Conservation (phyloP, 2,888 invertebrate species). For the Drosophila fungiperda region DNA sequence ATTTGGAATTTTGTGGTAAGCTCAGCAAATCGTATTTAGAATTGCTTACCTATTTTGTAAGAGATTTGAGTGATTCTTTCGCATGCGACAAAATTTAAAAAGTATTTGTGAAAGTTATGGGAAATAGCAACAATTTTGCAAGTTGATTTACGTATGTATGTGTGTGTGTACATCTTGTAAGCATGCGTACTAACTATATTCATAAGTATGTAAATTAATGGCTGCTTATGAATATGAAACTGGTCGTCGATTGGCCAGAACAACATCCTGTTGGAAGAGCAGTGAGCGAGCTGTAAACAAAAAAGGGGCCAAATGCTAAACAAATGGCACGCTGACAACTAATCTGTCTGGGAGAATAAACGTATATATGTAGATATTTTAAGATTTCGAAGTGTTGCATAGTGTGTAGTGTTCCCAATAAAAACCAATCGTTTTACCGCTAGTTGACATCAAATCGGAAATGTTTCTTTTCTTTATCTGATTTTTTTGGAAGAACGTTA, state of each 20-base stretch:
- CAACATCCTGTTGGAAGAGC: constrained; percentile 59
- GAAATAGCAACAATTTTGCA: constrained; percentile 42
- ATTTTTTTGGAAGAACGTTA: constrained; percentile 66
- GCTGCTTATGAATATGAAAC: constrained; percentile 37
- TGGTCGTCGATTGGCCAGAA: constrained; percentile 24
- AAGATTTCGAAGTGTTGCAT: constrained; percentile 4
- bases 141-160: not conserved
- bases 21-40: constrained; percentile 4
- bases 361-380: not conserved
- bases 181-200: constrained; percentile 3
- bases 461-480: constrained; percentile 38
- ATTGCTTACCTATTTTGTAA: constrained; percentile 18
- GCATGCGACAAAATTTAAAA: constrained; percentile 56
- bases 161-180: not conserved
- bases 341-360: constrained; percentile 20
- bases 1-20: not conserved
- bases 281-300: constrained; percentile 3
- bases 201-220: constrained; percentile 11
- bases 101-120: constrained; percentile 73
- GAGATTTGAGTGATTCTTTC: constrained; percentile 27
- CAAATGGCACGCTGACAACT: constrained; percentile 34
- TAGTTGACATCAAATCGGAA: constrained; percentile 80
- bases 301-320: constrained; percentile 23
- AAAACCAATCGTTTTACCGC: constrained; percentile 73
- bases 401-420: constrained; percentile 56